Evolutionary conservation across 2,113 vertebrate species (phyloP), one percentile per base, ranked within the genome.

Genomic region (Xiphophorus couchianus): DNA sequence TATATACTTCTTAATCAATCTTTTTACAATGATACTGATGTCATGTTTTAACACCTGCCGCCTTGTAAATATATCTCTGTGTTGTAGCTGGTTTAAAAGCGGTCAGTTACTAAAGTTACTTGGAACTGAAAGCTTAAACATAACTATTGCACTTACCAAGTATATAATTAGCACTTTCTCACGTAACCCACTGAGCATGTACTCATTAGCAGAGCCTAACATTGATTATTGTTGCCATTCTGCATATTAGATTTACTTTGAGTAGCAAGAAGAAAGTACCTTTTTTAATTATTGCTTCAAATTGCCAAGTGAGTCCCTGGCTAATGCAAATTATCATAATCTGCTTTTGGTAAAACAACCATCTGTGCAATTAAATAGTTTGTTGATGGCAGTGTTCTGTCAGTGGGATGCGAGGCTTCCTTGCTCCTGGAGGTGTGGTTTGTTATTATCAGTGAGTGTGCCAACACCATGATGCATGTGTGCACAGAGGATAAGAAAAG

Each of bases 351-450:
- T 83, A 70, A 83, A 81, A 79, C 72, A 64, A 73, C 88, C 81
- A 89, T 86, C 86, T 91, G 88, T 87, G 86, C 82, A 88, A 77
- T 86, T 71, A 86, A 67, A 83, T 73, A 85, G 73, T 87, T 90
- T 69, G 71, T 77, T 81, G 86, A 78, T 82, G 73, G 77, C 67
- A 71, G 73, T 74, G 81, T 75, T 77, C 80, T 76, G 66, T 86
- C 88, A 65, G 65, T 62, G 77, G 84, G 69, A 81, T 71, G 74
- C 70, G 67, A 83, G 72, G 74, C 44, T 35, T 77, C 54, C 72
- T 62, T 66, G 37, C 58, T 82, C 69, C 78, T 84, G 31, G 79
- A 88, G 85, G 80, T 90, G 79, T 84, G 76, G 83, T 68, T 73
- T 72, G 80, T 82, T 76, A 65, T 83, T 71, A 80, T 65, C 61